phyloP scores from a whole-genome alignment of 1,140 invertebrate species.

The Drosophila melanica region DNA sequence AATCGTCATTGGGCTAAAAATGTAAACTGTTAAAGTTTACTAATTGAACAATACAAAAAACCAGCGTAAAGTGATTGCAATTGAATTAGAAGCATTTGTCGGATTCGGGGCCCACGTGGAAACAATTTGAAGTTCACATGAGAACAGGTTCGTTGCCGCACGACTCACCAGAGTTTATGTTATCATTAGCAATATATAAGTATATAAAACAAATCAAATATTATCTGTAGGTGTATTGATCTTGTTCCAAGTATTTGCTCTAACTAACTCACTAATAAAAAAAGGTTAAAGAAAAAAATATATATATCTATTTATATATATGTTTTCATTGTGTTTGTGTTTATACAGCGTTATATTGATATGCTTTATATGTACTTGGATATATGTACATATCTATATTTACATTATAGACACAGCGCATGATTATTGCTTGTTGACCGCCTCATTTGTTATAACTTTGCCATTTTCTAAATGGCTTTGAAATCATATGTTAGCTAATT shows the following conservation, averaged over 20 bases:
- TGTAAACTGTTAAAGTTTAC: slow-evolving; percentile 43
- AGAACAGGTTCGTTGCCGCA: slow-evolving; percentile 18
- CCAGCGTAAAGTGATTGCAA: slow-evolving; percentile 38
- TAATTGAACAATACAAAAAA: slow-evolving; percentile 14
- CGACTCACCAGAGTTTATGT: neutral
- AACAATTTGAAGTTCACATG: slow-evolving; percentile 16
- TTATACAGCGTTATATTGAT: neutral
- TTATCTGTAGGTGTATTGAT: slow-evolving; percentile 25
- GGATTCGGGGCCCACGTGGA: slow-evolving; percentile 13
- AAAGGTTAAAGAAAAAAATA: too few relatives aligned
- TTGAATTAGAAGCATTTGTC: slow-evolving; percentile 25
- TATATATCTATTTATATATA: neutral
- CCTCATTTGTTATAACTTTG: slow-evolving; percentile 29
- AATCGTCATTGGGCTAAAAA: slow-evolving; percentile 32
- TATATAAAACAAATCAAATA: slow-evolving; percentile 13
- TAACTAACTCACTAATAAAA: too few relatives aligned
- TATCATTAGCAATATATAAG: slow-evolving; percentile 9
- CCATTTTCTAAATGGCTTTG: slow-evolving; percentile 24
- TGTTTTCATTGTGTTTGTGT: slow-evolving; percentile 21
- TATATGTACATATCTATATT: neutral
- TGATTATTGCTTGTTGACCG: slow-evolving; percentile 35
- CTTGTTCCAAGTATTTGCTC: slow-evolving; percentile 21
- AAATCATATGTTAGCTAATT: slow-evolving; percentile 38
- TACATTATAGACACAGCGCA: slow-evolving; percentile 37
- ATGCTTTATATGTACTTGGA: neutral